Conservation (phyloP, 1,140 invertebrate species). For the Sweltsa coloradensis region DNA sequence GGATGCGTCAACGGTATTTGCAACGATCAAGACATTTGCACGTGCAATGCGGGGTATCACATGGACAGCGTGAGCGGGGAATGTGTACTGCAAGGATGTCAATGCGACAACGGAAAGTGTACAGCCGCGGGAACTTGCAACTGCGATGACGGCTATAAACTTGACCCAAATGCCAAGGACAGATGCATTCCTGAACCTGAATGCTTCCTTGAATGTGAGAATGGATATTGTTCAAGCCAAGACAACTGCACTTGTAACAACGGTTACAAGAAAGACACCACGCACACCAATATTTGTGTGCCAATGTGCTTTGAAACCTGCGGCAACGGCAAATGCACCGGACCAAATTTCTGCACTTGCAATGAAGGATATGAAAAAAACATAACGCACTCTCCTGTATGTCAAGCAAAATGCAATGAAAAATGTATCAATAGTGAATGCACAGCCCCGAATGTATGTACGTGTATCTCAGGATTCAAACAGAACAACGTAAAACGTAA, state of each 20-base stretch:
- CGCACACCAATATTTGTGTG: not conserved
- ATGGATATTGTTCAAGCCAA: slow-evolving; percentile 31
- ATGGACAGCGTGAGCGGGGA: slow-evolving; percentile 20
- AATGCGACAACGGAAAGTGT: slow-evolving; percentile 18
- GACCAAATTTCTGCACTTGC: slow-evolving; percentile 28
- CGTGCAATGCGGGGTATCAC: slow-evolving; percentile 26
- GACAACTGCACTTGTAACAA: slow-evolving; percentile 28
- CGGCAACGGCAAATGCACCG: slow-evolving; percentile 29
- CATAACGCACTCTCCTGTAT: slow-evolving; percentile 11
- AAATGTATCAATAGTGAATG: slow-evolving; percentile 15
- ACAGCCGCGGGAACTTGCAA: slow-evolving; percentile 31
- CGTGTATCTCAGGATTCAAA: not conserved
- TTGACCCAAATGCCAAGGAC: slow-evolving; percentile 14
- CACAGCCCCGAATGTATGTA: slow-evolving; percentile 6
- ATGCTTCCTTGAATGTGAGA: slow-evolving; percentile 27
- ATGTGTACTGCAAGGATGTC: slow-evolving; percentile 20
- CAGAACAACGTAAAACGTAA: not conserved
- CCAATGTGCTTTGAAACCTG: slow-evolving; percentile 22
- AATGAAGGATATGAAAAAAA: slow-evolving; percentile 12
- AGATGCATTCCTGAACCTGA: slow-evolving; percentile 9
- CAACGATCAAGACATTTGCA: slow-evolving; percentile 26
- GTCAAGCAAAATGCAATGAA: slow-evolving; percentile 15
- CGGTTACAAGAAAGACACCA: slow-evolving; percentile 14
- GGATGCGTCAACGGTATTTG: slow-evolving; percentile 29
- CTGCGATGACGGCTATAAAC: slow-evolving; percentile 19